Percentiles rank a stretch among this genome's conserved stretches.
Conservation (phyloP, 2,113 vertebrate genomes). For the Syrmaticus mikado region DNA sequence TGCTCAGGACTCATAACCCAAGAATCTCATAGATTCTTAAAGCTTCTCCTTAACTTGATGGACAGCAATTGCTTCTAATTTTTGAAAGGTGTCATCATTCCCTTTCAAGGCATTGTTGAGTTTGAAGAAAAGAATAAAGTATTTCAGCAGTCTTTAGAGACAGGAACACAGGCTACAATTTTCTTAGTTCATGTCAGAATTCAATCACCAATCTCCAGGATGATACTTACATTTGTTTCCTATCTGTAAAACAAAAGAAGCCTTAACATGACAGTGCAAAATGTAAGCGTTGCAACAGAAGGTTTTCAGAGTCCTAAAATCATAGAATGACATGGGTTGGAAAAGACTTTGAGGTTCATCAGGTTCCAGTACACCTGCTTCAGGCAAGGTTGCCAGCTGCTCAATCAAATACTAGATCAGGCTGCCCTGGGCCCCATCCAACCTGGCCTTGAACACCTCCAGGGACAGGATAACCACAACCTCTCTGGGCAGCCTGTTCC, state of each 20-base stretch:
- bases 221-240: not conserved
- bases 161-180: not conserved
- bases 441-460: not conserved
- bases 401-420: not conserved
- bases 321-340: not conserved
- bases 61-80: accelerated
- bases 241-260: not conserved
- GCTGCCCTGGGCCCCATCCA: not conserved
- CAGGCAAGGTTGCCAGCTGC: no score
- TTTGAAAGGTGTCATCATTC: not conserved
- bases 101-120: not conserved
- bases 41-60: not conserved
- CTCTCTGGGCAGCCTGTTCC: not conserved
- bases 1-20: not conserved
- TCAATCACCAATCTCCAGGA: not conserved
- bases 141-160: not conserved
- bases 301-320: not conserved
- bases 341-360: no score
- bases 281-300: not conserved
- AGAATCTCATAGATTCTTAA: not conserved
- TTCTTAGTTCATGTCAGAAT: not conserved
- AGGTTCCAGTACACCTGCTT: not conserved
- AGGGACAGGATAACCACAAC: not conserved
- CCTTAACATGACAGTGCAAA: accelerated
- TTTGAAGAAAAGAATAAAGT: not conserved